Base-by-base conservation (phyloP, 2,113 vertebrate genomes). In the Mirounga angustirostris region DNA sequence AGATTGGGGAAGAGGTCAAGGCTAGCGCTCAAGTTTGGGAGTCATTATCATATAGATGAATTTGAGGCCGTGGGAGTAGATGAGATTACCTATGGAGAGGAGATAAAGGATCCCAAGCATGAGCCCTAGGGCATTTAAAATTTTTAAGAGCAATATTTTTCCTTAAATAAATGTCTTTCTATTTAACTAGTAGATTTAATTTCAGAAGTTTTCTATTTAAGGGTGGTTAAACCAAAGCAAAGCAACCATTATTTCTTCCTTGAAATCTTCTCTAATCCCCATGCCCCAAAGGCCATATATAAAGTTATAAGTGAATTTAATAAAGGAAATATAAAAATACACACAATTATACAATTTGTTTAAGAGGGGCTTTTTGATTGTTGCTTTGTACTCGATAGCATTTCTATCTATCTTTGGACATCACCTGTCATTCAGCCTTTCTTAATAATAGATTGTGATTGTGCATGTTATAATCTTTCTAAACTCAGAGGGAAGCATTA, bases 11-110 rank as follows among this genome's bases (percentile, higher is more conserved):
- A 97, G 97, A 97, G 97, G 98, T 98, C 98, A 98, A 98, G 97
- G 81, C 96, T 97, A 88, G 94, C 91, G 76, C 97, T 97, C 97
- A 93, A 92, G 94, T 96, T 98, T 97, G 90, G 97, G 95, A 97
- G 92, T 97, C 97, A 98, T 98, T 98, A 98, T 97, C 98, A 98
- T 98, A 98, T 98, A 98, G 97, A 98, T 98, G 97, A 97, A 97
- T 97, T 97, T 98, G 96, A 98, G 91, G 93, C 97, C 93, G 61
- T 46, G 96, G 96, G 96, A 98, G 91, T 88, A 95, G 93, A 97
- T 89, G 91, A 98, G 96, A 98, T 98, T 97, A 98, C 97, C 97
- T 97, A 97, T 89, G 93, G 97, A 97, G 96, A 97, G 54, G 96
- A 89, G 91, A 92, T 96, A 95, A 96, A 98, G 82, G 79, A 96